These are phyloP conservation scores for Arvicanthis niloticus DNA, from an alignment of 2,113 vertebrate genomes.

Conservation along the genomic window DNA sequence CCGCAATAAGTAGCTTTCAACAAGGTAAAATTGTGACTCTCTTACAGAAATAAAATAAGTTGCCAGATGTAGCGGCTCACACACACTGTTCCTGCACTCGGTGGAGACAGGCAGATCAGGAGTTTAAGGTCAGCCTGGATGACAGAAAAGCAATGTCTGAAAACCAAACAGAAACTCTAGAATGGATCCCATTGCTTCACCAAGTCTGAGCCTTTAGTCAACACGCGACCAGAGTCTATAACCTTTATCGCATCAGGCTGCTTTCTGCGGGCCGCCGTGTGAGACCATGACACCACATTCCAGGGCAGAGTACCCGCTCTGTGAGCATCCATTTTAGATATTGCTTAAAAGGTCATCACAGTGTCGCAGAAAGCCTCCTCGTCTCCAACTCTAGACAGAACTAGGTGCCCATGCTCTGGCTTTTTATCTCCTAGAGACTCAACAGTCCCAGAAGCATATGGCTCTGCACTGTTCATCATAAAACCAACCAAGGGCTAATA, in stretches of 20 bases:
- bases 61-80: neutral
- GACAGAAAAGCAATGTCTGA: neutral
- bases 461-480: neutral
- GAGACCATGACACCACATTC: neutral
- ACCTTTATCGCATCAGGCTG: neutral
- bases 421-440: neutral
- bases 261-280: neutral
- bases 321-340: neutral
- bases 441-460: neutral
- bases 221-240: neutral
- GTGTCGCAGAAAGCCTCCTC: neutral
- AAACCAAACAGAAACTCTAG: neutral
- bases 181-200: neutral
- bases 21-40: neutral
- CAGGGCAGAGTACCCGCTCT: fast-evolving
- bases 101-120: neutral
- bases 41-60: neutral
- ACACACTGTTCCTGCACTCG: neutral
- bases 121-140: neutral
- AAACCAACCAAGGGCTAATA: neutral
- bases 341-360: too few relatives aligned
- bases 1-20: neutral
- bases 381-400: neutral
- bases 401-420: neutral
- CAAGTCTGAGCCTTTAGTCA: neutral